These are phyloP conservation scores for Columba guinea DNA, from an alignment of 2,797 vertebrate genomes.

Conservation along the genomic window DNA sequence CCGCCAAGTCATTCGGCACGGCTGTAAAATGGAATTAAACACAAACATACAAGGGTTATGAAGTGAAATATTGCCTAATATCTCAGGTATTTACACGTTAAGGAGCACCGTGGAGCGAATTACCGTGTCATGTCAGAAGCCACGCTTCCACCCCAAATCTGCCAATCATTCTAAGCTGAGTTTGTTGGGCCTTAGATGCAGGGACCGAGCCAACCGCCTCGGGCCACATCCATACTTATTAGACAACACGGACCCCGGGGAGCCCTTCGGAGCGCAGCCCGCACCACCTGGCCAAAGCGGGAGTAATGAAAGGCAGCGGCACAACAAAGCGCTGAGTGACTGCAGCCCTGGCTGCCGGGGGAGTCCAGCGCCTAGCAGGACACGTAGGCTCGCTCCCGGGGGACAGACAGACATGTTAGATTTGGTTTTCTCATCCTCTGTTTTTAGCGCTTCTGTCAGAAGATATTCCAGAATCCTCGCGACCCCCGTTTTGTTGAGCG, in stretches of 20 bases:
- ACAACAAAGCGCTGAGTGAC: slow-evolving; percentile 40
- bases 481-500: fast-evolving
- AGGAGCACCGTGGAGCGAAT: slow-evolving; percentile 35
- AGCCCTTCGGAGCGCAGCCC: slow-evolving; percentile 49
- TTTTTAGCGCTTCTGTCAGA: neutral
- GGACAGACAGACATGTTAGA: neutral
- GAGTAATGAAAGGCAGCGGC: slow-evolving; percentile 22
- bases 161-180: slow-evolving; percentile 71
- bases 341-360: slow-evolving; percentile 11
- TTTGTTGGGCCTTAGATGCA: slow-evolving; percentile 75
- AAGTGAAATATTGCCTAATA: slow-evolving; percentile 3
- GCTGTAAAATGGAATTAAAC: slow-evolving; percentile 8
- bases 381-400: neutral
- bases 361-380: neutral
- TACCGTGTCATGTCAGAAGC: slow-evolving; percentile 53
- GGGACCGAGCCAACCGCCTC: slow-evolving; percentile 79
- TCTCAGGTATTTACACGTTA: slow-evolving; percentile 51
- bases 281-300: slow-evolving; percentile 51
- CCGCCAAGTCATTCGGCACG: neutral
- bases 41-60: neutral
- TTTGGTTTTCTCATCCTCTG: neutral
- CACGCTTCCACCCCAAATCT: slow-evolving; percentile 49
- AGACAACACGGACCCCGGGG: slow-evolving; percentile 62
- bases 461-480: neutral
- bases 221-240: slow-evolving; percentile 75